phyloP scores from a whole-genome alignment of 2,113 vertebrate genomes.

The Cebus imitator region DNA sequence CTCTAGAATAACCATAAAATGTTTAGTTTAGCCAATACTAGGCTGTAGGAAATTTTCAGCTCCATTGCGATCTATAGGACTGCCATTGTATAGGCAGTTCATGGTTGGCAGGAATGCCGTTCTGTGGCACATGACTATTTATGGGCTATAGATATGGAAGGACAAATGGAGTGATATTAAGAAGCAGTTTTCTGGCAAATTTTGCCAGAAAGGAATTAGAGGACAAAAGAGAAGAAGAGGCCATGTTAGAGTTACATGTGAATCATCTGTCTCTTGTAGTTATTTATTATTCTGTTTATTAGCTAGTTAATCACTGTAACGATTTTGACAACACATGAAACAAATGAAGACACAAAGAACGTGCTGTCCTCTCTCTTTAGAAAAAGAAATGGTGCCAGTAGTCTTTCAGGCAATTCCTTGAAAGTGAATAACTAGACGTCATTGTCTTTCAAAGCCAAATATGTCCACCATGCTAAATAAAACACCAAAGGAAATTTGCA shows the following conservation, averaged over 20 bases:
- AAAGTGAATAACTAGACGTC: neutral
- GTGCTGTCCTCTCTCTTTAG: neutral
- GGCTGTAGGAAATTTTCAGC: neutral
- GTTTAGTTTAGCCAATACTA: neutral
- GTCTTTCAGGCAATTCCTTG: neutral
- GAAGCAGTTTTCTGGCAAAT: neutral
- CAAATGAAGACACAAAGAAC: neutral
- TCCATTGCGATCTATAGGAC: neutral
- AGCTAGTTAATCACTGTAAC: neutral
- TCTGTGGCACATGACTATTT: neutral
- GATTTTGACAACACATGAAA: neutral
- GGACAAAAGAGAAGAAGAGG: neutral
- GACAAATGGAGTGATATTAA: neutral
- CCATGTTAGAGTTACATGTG: neutral
- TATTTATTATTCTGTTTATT: slow-evolving; percentile 32
- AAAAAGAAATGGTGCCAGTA: neutral
- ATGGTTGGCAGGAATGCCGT: neutral
- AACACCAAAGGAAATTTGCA: neutral
- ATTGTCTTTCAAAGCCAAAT: neutral
- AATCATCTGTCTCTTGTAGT: neutral
- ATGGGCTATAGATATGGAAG: neutral
- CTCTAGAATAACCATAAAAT: neutral
- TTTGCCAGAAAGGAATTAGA: neutral
- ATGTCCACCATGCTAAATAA: neutral
- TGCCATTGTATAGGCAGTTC: neutral